Evolutionary conservation across 2,888 invertebrate species (phyloP).

Genomic region (Drosophila meridionalis): DNA sequence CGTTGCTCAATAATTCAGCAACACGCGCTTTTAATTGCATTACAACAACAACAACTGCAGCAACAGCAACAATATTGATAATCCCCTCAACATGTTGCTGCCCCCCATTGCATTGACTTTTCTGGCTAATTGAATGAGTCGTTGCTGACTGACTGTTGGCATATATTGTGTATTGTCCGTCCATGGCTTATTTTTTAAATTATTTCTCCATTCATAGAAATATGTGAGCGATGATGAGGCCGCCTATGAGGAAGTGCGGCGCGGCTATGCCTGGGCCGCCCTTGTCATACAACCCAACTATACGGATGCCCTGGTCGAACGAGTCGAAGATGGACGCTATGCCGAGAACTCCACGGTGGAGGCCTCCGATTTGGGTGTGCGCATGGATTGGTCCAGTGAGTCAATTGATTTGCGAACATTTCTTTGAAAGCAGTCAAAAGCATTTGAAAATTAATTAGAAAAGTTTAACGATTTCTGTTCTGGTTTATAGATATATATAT

Average conservation of each 20-base stretch:
- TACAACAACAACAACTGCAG: conserved; percentile 22
- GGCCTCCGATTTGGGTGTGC: conserved; percentile 89
- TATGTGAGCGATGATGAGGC: conserved; percentile 87
- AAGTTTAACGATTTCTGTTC: not conserved
- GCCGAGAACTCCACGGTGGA: conserved; percentile 87
- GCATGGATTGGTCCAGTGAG: conserved; percentile 94
- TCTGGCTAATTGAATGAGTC: conserved; percentile 58
- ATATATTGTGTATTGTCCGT: conserved; percentile 16
- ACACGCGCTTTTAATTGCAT: conserved; percentile 64
- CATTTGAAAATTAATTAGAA: not conserved
- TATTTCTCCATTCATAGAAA: conserved; percentile 82
- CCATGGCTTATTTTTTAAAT: not conserved
- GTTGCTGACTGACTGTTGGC: conserved; percentile 57
- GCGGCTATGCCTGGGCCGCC: conserved; percentile 91
- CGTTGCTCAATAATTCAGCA: conserved; percentile 69
- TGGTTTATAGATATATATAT: too few relatives aligned
- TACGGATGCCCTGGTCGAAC: conserved; percentile 88
- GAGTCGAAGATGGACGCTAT: conserved; percentile 87
- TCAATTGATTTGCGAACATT: conserved; percentile 23
- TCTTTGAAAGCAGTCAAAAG: not conserved
- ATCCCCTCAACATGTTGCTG: conserved; percentile 9
- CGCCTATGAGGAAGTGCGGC: conserved; percentile 89
- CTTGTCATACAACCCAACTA: conserved; percentile 92
- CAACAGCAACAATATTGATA: conserved; percentile 1
- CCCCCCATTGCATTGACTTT: conserved; percentile 48